These are phyloP conservation scores for Cyrtonyx montezumae DNA, from an alignment of 2,113 vertebrate species.

Conservation along the genomic window DNA sequence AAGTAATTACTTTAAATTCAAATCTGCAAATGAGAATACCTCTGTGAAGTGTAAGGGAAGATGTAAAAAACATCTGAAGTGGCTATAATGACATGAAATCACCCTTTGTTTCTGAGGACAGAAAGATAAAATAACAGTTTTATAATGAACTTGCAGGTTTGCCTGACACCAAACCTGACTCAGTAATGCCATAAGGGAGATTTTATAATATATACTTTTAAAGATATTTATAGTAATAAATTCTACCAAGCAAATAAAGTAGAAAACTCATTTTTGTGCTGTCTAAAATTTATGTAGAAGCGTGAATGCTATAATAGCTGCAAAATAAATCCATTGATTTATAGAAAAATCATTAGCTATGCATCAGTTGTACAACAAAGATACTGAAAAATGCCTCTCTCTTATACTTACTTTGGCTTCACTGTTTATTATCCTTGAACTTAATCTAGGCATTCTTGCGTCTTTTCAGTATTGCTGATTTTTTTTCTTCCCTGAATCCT, in stretches of 20 bases:
- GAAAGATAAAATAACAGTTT: neutral
- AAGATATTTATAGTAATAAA: neutral
- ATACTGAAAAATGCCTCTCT: neutral
- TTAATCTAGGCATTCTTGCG: neutral
- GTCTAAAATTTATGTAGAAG: neutral
- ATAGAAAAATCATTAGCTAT: neutral
- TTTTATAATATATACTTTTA: neutral
- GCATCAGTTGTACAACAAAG: neutral
- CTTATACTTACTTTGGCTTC: accelerated
- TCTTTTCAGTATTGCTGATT: neutral
- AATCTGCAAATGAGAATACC: conserved; percentile 55
- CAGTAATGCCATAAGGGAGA: neutral
- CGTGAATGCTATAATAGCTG: neutral
- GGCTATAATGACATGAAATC: conserved; percentile 25
- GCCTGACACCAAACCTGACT: neutral
- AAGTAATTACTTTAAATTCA: conserved; percentile 61
- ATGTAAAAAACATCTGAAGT: conserved; percentile 46
- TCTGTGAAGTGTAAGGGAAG: neutral
- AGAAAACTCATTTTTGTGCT: neutral
- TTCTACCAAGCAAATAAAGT: neutral
- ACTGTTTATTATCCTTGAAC: neutral
- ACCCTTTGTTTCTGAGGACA: neutral
- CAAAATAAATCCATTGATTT: neutral
- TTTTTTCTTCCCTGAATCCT: neutral
- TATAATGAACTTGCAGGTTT: neutral